Percentiles rank a stretch among this genome's conserved stretches.
phyloP scores from a whole-genome alignment of 2,888 invertebrate species.

The Drosophila nr. medialis region DNA sequence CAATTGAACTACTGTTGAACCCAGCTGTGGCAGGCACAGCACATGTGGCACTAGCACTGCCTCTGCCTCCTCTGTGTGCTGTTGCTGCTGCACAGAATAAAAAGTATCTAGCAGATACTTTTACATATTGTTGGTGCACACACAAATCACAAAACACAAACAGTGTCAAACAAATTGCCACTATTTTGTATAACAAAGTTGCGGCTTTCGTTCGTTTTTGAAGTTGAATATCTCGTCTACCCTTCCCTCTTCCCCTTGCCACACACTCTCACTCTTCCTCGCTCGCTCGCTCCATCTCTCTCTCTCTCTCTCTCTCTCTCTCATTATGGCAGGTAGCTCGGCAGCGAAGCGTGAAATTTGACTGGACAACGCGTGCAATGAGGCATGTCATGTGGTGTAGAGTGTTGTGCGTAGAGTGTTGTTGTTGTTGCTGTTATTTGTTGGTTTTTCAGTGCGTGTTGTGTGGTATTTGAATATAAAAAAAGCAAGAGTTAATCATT shows the following conservation, averaged over 20 bases:
- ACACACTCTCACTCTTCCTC: neutral
- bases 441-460: conserved; percentile 33
- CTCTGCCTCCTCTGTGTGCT: neutral
- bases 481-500: conserved; percentile 30
- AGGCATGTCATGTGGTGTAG: conserved; percentile 50
- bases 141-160: conserved; percentile 52
- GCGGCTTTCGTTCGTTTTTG: conserved; percentile 44
- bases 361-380: conserved; percentile 66
- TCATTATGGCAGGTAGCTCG: conserved; percentile 23
- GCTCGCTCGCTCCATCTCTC: neutral
- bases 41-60: conserved; percentile 43
- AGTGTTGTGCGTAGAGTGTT: neutral
- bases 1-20: conserved; percentile 76
- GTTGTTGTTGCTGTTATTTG: conserved; percentile 7
- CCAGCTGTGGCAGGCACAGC: conserved; percentile 44
- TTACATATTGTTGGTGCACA: conserved; percentile 32
- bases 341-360: conserved; percentile 66
- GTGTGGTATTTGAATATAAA: conserved; percentile 31
- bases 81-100: conserved; percentile 15
- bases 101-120: conserved; percentile 40
- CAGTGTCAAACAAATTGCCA: conserved; percentile 64
- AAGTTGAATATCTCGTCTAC: conserved; percentile 12
- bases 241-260: neutral
- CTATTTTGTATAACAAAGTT: conserved; percentile 71
- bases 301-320: neutral